Evolutionary conservation across 2,888 invertebrate genomes (phyloP).

Genomic region (Stenodera caucasica): DNA sequence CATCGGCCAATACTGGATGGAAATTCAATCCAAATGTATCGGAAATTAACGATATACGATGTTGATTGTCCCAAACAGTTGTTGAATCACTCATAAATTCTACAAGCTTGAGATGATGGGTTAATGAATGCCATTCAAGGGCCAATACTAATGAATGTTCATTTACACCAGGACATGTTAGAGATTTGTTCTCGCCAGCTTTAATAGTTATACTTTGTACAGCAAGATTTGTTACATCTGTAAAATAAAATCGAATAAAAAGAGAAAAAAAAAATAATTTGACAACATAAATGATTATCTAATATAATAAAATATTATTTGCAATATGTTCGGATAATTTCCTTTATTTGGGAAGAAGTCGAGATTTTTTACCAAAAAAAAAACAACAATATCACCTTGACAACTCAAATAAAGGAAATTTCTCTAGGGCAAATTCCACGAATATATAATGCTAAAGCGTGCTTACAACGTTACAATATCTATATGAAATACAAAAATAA

Average conservation of each 20-base stretch:
- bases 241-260: conserved; percentile 43
- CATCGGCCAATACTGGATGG: conserved; percentile 64
- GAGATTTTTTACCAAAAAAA: background rate
- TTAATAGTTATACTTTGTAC: conserved; percentile 63
- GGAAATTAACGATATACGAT: conserved; percentile 62
- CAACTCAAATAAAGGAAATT: conserved; percentile 1
- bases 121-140: conserved; percentile 63
- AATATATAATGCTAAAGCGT: conserved; percentile 2
- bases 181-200: conserved; percentile 67
- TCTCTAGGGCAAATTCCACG: background rate
- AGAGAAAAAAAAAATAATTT: background rate
- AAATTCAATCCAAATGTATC: conserved; percentile 66
- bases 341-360: no score
- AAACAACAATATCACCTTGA: background rate
- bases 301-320: no score
- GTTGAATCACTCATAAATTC: conserved; percentile 60
- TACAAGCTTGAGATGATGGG: conserved; percentile 57
- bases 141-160: conserved; percentile 67
- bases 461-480: conserved; percentile 10
- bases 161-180: conserved; percentile 69
- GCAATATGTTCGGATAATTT: no score
- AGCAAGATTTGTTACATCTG: conserved; percentile 65
- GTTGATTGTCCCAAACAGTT: conserved; percentile 58
- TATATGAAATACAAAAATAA: conserved; percentile 20
- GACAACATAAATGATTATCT: background rate